phyloP scores from a whole-genome alignment of 2,888 invertebrate genomes.

The Encarsia formosa region DNA sequence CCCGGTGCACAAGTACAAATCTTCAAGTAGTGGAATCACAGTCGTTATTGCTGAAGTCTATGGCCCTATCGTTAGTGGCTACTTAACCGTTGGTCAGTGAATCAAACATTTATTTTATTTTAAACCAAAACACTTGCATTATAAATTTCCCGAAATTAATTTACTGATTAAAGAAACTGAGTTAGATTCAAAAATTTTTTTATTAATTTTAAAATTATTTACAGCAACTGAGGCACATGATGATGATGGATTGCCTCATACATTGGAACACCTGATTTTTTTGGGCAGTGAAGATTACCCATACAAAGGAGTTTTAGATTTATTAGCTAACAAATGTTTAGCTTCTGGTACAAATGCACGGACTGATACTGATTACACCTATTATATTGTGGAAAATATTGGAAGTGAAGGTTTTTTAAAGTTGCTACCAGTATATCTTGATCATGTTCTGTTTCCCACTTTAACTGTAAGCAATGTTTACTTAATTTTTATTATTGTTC shows the following conservation, averaged over 20 bases:
- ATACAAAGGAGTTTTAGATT: slow-evolving; percentile 83
- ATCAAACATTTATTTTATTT: too few species aligned
- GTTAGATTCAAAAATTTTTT: not conserved
- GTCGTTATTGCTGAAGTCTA: slow-evolving; percentile 82
- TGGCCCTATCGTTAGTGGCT: slow-evolving; percentile 86
- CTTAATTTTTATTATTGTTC: too few species aligned
- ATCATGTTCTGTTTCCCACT: slow-evolving; percentile 83
- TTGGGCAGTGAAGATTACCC: slow-evolving; percentile 86
- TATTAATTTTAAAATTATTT: not conserved
- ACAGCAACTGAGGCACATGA: slow-evolving; percentile 86
- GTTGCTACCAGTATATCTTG: slow-evolving; percentile 84
- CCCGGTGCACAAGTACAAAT: slow-evolving; percentile 76
- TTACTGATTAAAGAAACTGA: too few species aligned
- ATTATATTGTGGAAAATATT: slow-evolving; percentile 84
- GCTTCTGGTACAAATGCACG: slow-evolving; percentile 91
- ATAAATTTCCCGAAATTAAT: too few species aligned
- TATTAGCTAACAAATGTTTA: slow-evolving; percentile 82
- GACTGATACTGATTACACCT: slow-evolving; percentile 85
- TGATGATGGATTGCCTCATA: slow-evolving; percentile 90
- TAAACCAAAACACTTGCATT: too few species aligned
- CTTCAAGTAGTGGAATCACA: slow-evolving; percentile 73
- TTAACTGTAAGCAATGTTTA: slow-evolving; percentile 57
- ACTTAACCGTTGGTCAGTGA: slow-evolving; percentile 76
- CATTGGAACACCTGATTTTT: slow-evolving; percentile 87
- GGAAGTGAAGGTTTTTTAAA: slow-evolving; percentile 83